These are phyloP conservation scores for Hirudo medicinalis DNA, from an alignment of 1,140 invertebrate genomes.

Conservation along the genomic window DNA sequence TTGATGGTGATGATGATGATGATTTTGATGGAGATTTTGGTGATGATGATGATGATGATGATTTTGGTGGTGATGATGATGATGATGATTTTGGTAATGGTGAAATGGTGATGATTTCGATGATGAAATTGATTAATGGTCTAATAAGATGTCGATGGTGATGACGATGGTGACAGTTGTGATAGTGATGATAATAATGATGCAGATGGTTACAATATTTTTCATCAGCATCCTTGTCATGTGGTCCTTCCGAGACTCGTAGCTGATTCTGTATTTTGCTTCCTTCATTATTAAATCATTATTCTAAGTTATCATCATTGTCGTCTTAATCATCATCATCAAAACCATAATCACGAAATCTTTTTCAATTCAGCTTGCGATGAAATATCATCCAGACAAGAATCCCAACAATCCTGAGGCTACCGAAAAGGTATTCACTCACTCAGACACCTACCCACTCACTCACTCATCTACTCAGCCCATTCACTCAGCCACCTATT, in stretches of 20 bases:
- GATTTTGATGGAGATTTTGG: neutral
- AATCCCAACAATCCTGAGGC: slow-evolving; percentile 48
- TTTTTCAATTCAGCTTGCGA: slow-evolving; percentile 51
- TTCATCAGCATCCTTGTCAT: neutral
- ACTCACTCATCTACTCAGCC: too few species aligned
- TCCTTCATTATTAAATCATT: too few species aligned
- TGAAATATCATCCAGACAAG: slow-evolving; percentile 97
- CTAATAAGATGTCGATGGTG: too few species aligned
- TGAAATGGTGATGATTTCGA: neutral
- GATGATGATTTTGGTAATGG: neutral
- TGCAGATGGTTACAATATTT: neutral
- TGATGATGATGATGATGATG: neutral
- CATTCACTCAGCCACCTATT: too few species aligned
- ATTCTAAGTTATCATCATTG: too few species aligned
- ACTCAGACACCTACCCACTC: too few species aligned
- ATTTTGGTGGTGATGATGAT: neutral
- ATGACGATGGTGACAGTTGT: neutral
- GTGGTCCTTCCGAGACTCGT: too few species aligned
- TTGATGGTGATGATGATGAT: neutral
- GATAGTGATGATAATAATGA: neutral
- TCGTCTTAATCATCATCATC: too few species aligned
- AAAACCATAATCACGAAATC: too few species aligned
- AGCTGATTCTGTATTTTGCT: too few species aligned
- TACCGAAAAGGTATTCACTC: slow-evolving; percentile 30
- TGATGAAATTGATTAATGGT: too few species aligned